Percentiles rank a stretch among this genome's conserved stretches.
Conservation (phyloP, 2,888 invertebrate species). For the Hypsopygia costalis region DNA sequence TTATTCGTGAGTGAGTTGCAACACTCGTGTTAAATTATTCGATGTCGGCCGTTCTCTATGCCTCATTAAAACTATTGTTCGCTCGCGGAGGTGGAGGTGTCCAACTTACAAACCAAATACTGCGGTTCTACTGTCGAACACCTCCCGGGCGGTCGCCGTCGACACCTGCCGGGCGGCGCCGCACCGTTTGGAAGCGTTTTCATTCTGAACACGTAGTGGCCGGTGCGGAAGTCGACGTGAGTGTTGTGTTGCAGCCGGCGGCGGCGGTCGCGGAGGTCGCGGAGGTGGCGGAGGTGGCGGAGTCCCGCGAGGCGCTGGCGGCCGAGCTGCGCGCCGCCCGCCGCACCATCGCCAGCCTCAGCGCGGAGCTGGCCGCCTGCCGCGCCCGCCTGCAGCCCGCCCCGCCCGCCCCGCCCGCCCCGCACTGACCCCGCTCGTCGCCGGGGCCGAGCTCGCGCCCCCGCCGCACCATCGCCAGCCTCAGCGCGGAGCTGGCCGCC, state of each 20-base stretch:
- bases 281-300: conserved; percentile 13
- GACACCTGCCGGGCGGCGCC: too few species aligned
- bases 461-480: conserved; percentile 28
- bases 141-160: too few species aligned
- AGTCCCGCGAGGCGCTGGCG: conserved; percentile 28
- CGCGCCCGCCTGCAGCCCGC: conserved; percentile 25
- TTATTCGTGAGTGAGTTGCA: too few species aligned
- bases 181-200: too few species aligned
- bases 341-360: conserved; percentile 26
- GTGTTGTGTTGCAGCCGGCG: background rate
- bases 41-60: too few species aligned
- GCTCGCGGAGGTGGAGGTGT: too few species aligned
- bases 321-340: conserved; percentile 40
- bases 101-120: too few species aligned
- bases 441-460: conserved; percentile 10
- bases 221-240: too few species aligned
- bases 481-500: conserved; percentile 25
- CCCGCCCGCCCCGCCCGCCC: conserved; percentile 88
- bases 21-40: too few species aligned
- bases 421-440: conserved; percentile 76
- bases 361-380: conserved; percentile 25
- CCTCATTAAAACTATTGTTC: too few species aligned
- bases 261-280: background rate
- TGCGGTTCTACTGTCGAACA: too few species aligned
- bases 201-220: too few species aligned